phyloP scores from a whole-genome alignment of 1,140 invertebrate species.

The Listronotus bonariensis region DNA sequence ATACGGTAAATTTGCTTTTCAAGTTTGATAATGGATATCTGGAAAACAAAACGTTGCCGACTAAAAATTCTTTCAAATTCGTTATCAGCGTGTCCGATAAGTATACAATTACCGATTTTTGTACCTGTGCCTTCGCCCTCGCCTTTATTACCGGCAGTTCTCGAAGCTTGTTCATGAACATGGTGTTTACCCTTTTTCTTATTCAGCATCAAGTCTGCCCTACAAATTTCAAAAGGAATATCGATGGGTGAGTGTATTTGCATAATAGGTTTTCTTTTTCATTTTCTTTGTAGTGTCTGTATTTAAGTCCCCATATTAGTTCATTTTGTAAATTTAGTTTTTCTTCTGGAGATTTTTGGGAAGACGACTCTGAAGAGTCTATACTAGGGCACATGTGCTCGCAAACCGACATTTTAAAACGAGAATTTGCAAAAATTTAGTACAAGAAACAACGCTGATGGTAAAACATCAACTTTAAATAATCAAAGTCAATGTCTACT shows the following conservation, averaged over 20 bases:
- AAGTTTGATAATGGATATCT: too few relatives aligned
- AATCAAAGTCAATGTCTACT: too few relatives aligned
- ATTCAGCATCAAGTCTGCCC: conserved; percentile 23
- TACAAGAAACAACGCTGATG: too few relatives aligned
- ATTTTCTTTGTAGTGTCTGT: conserved; percentile 32
- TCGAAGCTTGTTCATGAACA: neutral
- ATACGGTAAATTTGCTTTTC: too few relatives aligned
- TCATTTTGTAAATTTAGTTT: conserved; percentile 37
- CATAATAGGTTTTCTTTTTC: conserved; percentile 23
- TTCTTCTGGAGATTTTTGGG: conserved; percentile 8
- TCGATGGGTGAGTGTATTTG: conserved; percentile 40
- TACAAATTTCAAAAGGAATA: conserved; percentile 40
- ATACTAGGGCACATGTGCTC: conserved; percentile 3
- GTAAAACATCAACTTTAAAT: too few relatives aligned
- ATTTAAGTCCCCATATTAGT: conserved; percentile 36
- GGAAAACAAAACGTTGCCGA: too few relatives aligned
- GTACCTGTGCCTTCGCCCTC: neutral
- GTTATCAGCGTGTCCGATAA: too few relatives aligned
- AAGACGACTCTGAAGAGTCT: neutral
- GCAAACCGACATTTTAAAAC: conserved; percentile 19
- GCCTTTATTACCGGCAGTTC: neutral
- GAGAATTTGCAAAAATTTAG: conserved; percentile 5
- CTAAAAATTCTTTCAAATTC: too few relatives aligned
- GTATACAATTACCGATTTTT: neutral
- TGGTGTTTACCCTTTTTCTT: conserved; percentile 9